Percentiles rank a stretch among this genome's conserved stretches.
These are phyloP conservation scores for Hirtodrosophila histrioides DNA, from an alignment of 2,888 invertebrate species.

Conservation along the genomic window DNA sequence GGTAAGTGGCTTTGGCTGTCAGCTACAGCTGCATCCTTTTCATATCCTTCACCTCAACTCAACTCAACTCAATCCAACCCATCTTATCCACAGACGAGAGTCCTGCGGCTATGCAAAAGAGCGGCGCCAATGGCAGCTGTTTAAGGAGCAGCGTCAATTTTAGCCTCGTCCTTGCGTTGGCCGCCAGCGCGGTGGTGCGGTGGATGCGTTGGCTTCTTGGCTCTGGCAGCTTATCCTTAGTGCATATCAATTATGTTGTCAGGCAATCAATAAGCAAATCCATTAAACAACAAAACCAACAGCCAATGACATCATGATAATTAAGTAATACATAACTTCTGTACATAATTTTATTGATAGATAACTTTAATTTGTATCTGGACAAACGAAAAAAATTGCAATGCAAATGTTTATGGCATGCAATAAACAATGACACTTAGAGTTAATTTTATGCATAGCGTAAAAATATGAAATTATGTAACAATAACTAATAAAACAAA, in stretches of 20 bases:
- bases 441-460: slow-evolving; percentile 73
- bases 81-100: slow-evolving; percentile 74
- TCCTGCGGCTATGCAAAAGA: slow-evolving; percentile 83
- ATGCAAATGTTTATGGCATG: slow-evolving; percentile 30
- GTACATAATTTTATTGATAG: slow-evolving; percentile 50
- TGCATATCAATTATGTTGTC: slow-evolving; percentile 72
- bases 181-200: slow-evolving; percentile 68
- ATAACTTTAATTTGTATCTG: slow-evolving; percentile 17
- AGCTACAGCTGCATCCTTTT: slow-evolving; percentile 12
- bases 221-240: slow-evolving; percentile 35
- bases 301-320: slow-evolving; percentile 60
- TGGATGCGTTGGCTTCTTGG: slow-evolving; percentile 51
- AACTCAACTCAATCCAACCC: not conserved
- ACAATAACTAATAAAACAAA: slow-evolving; percentile 34
- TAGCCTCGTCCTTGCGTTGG: slow-evolving; percentile 55
- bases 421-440: slow-evolving; percentile 57
- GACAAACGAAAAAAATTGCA: slow-evolving; percentile 17
- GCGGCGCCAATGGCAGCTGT: slow-evolving; percentile 50
- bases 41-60: not conserved
- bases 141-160: slow-evolving; percentile 35
- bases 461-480: slow-evolving; percentile 38
- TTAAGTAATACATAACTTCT: slow-evolving; percentile 46
- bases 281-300: slow-evolving; percentile 1
- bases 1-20: slow-evolving; percentile 86
- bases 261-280: slow-evolving; percentile 15